Conservation (phyloP, 2,888 invertebrate genomes). For the Brenthis ino region DNA sequence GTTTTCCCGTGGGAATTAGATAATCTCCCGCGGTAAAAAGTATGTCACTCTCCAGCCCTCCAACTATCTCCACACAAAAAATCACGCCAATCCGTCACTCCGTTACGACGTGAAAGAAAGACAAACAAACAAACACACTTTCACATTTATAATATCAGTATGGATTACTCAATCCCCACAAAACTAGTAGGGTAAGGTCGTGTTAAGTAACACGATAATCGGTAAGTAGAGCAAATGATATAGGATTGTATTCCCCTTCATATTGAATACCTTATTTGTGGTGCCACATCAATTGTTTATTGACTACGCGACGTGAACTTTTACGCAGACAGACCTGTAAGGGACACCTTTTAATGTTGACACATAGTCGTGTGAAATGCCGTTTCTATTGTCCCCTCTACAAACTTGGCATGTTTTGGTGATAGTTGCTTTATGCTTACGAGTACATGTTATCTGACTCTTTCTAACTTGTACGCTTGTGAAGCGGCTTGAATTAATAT, state of each 20-base stretch:
- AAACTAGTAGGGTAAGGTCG: slow-evolving; percentile 10
- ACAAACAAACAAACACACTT: too few relatives aligned
- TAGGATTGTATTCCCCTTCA: slow-evolving; percentile 35
- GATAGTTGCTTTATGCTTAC: slow-evolving; percentile 5
- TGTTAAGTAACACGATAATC: slow-evolving; percentile 28
- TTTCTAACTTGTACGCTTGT: not conserved
- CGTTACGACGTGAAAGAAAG: too few relatives aligned
- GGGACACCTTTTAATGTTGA: slow-evolving; percentile 18
- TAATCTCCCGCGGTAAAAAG: too few relatives aligned
- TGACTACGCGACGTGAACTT: slow-evolving; percentile 26
- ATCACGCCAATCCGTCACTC: too few relatives aligned
- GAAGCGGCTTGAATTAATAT: too few relatives aligned
- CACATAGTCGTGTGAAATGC: slow-evolving; percentile 22
- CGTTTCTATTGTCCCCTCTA: slow-evolving; percentile 18
- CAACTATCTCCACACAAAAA: too few relatives aligned
- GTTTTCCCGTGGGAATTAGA: too few relatives aligned
- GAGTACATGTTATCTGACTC: not conserved
- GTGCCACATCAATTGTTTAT: slow-evolving; percentile 33
- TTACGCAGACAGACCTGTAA: slow-evolving; percentile 19
- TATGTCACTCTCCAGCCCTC: too few relatives aligned
- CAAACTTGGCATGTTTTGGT: slow-evolving; percentile 28
- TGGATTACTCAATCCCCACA: slow-evolving; percentile 11
- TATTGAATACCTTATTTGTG: slow-evolving; percentile 35
- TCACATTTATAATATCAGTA: too few relatives aligned
- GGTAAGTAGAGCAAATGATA: slow-evolving; percentile 33